These are phyloP conservation scores for Drosophila silvestris DNA, from an alignment of 2,888 invertebrate genomes.

Conservation along the genomic window DNA sequence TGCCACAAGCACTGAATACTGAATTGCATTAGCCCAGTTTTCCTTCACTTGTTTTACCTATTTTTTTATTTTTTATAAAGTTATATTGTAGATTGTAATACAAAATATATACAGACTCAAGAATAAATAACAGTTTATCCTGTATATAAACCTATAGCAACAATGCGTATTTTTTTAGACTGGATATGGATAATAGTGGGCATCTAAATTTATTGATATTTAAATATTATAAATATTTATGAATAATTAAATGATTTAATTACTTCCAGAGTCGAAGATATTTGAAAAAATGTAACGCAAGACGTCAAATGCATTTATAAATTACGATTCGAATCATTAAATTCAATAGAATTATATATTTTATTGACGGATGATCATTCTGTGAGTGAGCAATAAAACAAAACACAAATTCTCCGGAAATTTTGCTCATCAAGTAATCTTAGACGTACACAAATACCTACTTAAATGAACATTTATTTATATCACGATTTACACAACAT, in stretches of 20 bases:
- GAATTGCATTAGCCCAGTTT: constrained; percentile 1
- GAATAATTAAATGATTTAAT: background rate
- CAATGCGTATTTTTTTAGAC: background rate
- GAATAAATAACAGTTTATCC: constrained; percentile 42
- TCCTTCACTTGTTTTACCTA: constrained; percentile 11
- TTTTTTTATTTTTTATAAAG: constrained; percentile 1
- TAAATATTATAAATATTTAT: too few relatives aligned
- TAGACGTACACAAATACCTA: background rate
- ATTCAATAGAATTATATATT: background rate
- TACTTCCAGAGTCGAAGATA: background rate
- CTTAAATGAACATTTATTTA: background rate
- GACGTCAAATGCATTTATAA: background rate
- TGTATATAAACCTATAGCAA: constrained; percentile 34
- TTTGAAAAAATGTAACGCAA: background rate
- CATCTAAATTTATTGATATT: background rate
- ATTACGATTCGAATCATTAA: background rate
- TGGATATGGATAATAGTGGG: background rate
- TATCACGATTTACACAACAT: background rate
- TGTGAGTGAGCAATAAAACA: background rate
- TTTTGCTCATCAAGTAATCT: background rate
- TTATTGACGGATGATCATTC: background rate
- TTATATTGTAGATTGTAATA: constrained; percentile 39
- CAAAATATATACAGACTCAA: constrained; percentile 16
- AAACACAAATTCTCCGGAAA: background rate
- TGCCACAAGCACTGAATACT: background rate